Evolutionary conservation across 92 coral and sea anemone species (phyloP).

Genomic region (Palythoa grandis): DNA sequence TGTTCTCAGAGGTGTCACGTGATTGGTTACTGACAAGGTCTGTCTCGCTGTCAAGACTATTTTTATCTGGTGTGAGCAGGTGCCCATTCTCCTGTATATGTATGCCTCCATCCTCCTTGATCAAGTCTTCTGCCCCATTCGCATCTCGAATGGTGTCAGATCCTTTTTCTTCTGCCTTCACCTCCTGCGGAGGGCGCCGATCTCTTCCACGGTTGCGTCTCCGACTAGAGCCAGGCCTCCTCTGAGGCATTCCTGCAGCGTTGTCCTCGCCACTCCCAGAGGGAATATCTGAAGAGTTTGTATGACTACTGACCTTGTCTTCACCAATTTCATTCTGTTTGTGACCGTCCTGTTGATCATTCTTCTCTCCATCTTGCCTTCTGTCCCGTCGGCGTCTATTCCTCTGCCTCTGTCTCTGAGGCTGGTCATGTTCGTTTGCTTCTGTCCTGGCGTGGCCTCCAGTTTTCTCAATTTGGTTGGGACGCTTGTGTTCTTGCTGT

Average conservation of each 20-base stretch:
- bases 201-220: slow-evolving; percentile 38
- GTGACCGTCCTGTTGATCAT: background rate
- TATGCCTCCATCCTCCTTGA: background rate
- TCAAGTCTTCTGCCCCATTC: background rate
- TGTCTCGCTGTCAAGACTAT: background rate
- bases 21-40: background rate
- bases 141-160: background rate
- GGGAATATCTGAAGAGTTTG: background rate
- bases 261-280: background rate
- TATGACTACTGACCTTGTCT: background rate
- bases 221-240: slow-evolving; percentile 37
- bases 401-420: slow-evolving; percentile 38
- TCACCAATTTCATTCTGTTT: background rate
- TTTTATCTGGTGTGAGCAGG: background rate
- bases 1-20: background rate
- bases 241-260: slow-evolving; percentile 9
- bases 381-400: slow-evolving; percentile 18
- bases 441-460: background rate
- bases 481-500: slow-evolving; percentile 15
- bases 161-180: background rate
- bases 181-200: background rate
- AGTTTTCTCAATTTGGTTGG: slow-evolving; percentile 2
- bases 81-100: slow-evolving; percentile 5
- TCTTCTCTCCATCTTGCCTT: slow-evolving; percentile 5
- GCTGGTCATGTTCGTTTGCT: background rate